Conservation (phyloP, 1,140 invertebrate genomes). For the Brachystomella parvula region DNA sequence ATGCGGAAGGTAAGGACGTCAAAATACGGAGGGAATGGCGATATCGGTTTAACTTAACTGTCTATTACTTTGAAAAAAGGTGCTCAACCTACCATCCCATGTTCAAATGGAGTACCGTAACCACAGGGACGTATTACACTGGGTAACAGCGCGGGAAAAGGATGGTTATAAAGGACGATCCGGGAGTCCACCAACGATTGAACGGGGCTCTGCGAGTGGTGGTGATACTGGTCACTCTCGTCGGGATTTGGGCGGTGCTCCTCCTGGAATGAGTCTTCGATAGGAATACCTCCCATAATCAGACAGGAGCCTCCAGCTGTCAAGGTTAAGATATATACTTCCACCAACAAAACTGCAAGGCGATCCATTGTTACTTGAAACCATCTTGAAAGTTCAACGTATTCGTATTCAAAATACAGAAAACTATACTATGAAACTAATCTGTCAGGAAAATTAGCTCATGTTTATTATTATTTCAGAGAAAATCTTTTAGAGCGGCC, state of each 20-base stretch:
- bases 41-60: too few relatives aligned
- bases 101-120: slow-evolving; percentile 79
- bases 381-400: too few relatives aligned
- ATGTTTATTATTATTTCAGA: too few relatives aligned
- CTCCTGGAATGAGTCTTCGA: slow-evolving; percentile 5
- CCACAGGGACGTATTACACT: slow-evolving; percentile 34
- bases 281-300: background rate
- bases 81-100: slow-evolving; percentile 85
- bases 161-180: slow-evolving; percentile 5
- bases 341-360: too few relatives aligned
- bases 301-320: too few relatives aligned
- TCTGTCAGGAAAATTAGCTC: too few relatives aligned
- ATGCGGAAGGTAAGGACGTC: slow-evolving; percentile 85
- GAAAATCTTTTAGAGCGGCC: too few relatives aligned
- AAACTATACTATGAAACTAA: too few relatives aligned
- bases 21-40: too few relatives aligned
- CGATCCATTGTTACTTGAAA: too few relatives aligned
- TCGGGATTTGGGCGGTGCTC: background rate
- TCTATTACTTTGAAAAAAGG: slow-evolving; percentile 80
- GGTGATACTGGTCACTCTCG: background rate
- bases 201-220: background rate
- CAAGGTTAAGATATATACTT: background rate
- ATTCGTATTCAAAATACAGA: too few relatives aligned
- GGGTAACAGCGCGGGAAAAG: slow-evolving; percentile 31
- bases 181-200: slow-evolving; percentile 11